Base-by-base conservation (phyloP, 2,888 invertebrate genomes). In the Pachydiplax longipennis region DNA sequence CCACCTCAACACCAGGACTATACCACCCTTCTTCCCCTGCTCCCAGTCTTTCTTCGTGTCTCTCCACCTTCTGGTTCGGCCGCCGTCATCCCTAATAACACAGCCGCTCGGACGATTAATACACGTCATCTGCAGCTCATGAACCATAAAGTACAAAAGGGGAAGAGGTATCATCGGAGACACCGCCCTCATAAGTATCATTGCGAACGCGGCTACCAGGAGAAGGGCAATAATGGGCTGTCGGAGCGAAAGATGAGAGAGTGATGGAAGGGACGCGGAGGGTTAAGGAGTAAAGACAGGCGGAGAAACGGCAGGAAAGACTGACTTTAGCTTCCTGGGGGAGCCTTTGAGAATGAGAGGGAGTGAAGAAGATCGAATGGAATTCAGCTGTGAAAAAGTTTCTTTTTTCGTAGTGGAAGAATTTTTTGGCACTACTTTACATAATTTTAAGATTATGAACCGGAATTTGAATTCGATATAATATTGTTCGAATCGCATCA, bases 91-190 rank as follows among this genome's bases (percentile, higher is more conserved):
- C 87, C 87, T 87, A 87, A 87, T 61, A 61, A 87, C 87, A 35
- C 35, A 58, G 37, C 81, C 35, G 37, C 87, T 31, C 61, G 22
- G 61, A n/a, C 18, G 87, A 87, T 61, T 87, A 87, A 61, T 87
- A 87, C 37, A 58, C 87, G 87, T 87, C 87, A n/a, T 13, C 35
- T 37, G 35, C 37, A 61, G 37, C 87, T 37, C 87, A n/a, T 61
- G 65, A 87, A 61, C 87, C 65, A 65, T 87, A 87, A 87, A 87
- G 87, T 48, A 87, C 87, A 65, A 61, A 61, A 18, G 87, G 87
- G 58, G 35, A 58, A 82, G n/a, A n/a, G 35, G 61, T n/a, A 61
- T 25, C 48, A 31, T 15, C 58, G 83, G 18, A 18, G 58, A 35
- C 35, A 31, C 31, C 53, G 58, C 35, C 53, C 44, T 44, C 25